Conservation (phyloP, 2,113 vertebrate genomes). For the Trichomycterus rosablanca region DNA sequence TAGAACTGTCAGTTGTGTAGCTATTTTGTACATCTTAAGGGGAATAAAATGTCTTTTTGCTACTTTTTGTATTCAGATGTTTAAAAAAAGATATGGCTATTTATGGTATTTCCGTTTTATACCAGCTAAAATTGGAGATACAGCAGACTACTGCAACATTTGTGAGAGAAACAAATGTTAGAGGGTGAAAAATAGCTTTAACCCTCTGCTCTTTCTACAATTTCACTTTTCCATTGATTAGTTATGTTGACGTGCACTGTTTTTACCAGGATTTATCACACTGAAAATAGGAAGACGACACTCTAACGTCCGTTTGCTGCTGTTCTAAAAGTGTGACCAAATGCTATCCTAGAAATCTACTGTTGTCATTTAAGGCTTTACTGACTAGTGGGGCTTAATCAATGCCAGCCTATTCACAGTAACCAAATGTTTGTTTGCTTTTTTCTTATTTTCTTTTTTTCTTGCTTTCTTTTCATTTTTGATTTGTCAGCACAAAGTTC, state of each 20-base stretch:
- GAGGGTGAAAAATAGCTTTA: constrained; percentile 49
- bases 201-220: constrained; percentile 49
- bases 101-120: constrained; percentile 61
- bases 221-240: constrained; percentile 8
- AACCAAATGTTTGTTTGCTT: constrained; percentile 51
- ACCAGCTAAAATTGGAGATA: constrained; percentile 61
- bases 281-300: constrained; percentile 42
- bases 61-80: constrained; percentile 66
- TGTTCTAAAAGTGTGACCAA: constrained; percentile 64
- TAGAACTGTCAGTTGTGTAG: constrained; percentile 32
- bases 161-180: constrained; percentile 12
- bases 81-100: constrained; percentile 45
- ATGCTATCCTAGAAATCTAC: constrained; percentile 60
- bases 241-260: constrained; percentile 35
- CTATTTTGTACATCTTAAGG: constrained; percentile 49
- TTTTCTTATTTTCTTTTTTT: constrained; percentile 7
- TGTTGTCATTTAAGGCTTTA: constrained; percentile 40
- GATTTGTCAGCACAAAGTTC: constrained; percentile 44
- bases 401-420: constrained; percentile 56
- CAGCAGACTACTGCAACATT: constrained; percentile 44
- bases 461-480: constrained; percentile 17
- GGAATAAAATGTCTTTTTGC: constrained; percentile 49
- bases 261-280: constrained; percentile 2
- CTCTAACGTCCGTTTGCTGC: constrained; percentile 43
- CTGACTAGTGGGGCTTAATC: constrained; percentile 56